A percentile compares a stretch with the other conserved stretches of the same genome.
phyloP scores from a whole-genome alignment of 2,797 vertebrate genomes.

The Sebastes melanostomus region DNA sequence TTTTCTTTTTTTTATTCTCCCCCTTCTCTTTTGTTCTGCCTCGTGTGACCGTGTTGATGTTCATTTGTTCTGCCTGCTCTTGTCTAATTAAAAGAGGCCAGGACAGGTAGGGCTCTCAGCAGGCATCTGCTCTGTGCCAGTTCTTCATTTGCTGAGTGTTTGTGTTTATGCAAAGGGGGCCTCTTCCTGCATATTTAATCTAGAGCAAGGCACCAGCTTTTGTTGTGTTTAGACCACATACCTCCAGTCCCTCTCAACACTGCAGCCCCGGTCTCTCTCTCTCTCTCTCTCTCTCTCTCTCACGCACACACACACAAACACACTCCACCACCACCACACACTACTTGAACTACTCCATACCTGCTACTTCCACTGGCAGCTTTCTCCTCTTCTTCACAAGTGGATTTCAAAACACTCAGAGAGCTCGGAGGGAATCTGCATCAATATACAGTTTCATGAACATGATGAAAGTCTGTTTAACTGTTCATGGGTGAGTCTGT shows the following conservation, averaged over 20 bases:
- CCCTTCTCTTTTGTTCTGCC: slow-evolving; percentile 24
- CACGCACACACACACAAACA: background rate
- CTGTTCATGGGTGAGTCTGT: slow-evolving; percentile 90
- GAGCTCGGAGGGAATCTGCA: slow-evolving; percentile 44
- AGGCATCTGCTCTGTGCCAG: slow-evolving; percentile 88
- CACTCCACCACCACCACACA: slow-evolving; percentile 33
- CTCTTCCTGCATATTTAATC: slow-evolving; percentile 99
- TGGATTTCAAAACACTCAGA: slow-evolving; percentile 65
- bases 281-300: slow-evolving; percentile 36
- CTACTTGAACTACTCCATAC: slow-evolving; percentile 59
- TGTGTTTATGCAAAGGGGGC: slow-evolving; percentile 97
- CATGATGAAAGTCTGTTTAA: slow-evolving; percentile 71
- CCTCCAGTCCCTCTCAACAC: slow-evolving; percentile 90
- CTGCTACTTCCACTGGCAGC: slow-evolving; percentile 55
- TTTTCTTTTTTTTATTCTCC: background rate
- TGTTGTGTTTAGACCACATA: slow-evolving; percentile 98
- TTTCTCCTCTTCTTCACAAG: slow-evolving; percentile 61
- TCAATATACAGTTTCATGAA: slow-evolving; percentile 52
- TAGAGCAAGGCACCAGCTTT: slow-evolving; percentile 93
- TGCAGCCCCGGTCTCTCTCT: slow-evolving; percentile 74
- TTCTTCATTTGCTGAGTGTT: slow-evolving; percentile 96
- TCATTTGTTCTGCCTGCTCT: slow-evolving; percentile 64
- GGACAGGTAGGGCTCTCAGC: slow-evolving; percentile 93
- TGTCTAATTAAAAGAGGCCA: slow-evolving; percentile 78
- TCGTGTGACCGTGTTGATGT: slow-evolving; percentile 48